Conservation (phyloP, 2,797 vertebrate genomes). For the Aratinga solstitialis region DNA sequence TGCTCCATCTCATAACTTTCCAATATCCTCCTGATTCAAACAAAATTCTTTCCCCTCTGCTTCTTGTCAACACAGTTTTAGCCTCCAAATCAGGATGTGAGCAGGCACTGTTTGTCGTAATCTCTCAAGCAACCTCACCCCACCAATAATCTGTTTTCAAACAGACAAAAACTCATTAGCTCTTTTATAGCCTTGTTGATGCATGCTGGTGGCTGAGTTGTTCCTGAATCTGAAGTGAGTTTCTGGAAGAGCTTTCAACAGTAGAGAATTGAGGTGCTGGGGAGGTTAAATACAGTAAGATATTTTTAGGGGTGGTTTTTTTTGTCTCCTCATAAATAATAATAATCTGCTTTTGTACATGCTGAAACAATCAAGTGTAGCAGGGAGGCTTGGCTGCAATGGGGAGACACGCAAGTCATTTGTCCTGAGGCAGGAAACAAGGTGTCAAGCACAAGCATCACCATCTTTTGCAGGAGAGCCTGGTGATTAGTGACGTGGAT, state of each 20-base stretch:
- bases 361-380: not conserved
- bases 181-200: not conserved
- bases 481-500: not conserved
- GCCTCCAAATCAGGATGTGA: not conserved
- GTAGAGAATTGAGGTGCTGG: rapidly evolving
- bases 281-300: not conserved
- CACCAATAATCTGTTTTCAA: not conserved
- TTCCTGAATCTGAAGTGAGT: not conserved
- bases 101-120: not conserved
- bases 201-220: not conserved
- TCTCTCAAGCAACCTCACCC: not conserved
- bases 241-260: constrained; percentile 17
- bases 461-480: not conserved
- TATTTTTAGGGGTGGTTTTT: not conserved
- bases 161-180: not conserved
- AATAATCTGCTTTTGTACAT: not conserved
- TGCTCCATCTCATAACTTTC: not conserved
- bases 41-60: not conserved
- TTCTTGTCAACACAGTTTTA: not conserved
- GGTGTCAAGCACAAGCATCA: not conserved
- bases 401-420: not conserved
- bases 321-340: not conserved
- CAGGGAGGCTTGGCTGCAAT: not conserved
- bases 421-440: not conserved
- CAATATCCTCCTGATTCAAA: rapidly evolving